These are phyloP conservation scores for Lycodopsis pacificus DNA, from an alignment of 2,797 vertebrate genomes.

Conservation along the genomic window DNA sequence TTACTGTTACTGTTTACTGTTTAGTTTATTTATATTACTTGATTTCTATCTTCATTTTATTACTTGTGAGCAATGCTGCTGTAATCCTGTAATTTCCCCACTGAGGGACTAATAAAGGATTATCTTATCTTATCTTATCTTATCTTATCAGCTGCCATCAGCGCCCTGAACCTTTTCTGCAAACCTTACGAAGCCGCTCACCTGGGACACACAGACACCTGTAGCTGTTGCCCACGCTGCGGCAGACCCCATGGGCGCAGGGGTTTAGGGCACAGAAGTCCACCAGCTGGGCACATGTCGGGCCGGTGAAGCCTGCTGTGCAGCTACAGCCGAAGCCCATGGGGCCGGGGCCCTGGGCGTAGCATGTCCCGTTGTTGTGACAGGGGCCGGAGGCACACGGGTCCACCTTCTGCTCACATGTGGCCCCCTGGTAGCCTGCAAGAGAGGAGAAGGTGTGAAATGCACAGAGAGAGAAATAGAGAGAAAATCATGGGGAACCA, in stretches of 20 bases:
- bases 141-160: neutral
- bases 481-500: neutral
- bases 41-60: too few relatives aligned
- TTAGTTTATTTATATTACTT: too few relatives aligned
- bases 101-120: too few relatives aligned
- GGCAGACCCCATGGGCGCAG: constrained; percentile 95
- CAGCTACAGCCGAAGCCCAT: constrained; percentile 92
- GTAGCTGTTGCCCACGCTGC: constrained; percentile 96
- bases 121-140: too few relatives aligned
- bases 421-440: constrained; percentile 89
- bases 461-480: neutral
- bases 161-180: neutral
- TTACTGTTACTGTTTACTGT: too few relatives aligned
- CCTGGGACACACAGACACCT: constrained; percentile 97
- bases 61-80: too few relatives aligned
- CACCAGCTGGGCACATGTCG: constrained; percentile 92
- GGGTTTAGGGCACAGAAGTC: constrained; percentile 98
- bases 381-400: constrained; percentile 92
- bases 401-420: constrained; percentile 93
- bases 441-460: neutral
- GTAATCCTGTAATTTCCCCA: too few relatives aligned
- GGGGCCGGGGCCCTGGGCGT: constrained; percentile 82
- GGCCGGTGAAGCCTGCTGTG: constrained; percentile 92
- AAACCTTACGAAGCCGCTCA: constrained; percentile 66
- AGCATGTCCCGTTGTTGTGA: constrained; percentile 96